A percentile compares a stretch with the other conserved stretches of the same genome.
Conservation (phyloP, 92 coral and sea anemone species). For the Palythoa caribaeorum region DNA sequence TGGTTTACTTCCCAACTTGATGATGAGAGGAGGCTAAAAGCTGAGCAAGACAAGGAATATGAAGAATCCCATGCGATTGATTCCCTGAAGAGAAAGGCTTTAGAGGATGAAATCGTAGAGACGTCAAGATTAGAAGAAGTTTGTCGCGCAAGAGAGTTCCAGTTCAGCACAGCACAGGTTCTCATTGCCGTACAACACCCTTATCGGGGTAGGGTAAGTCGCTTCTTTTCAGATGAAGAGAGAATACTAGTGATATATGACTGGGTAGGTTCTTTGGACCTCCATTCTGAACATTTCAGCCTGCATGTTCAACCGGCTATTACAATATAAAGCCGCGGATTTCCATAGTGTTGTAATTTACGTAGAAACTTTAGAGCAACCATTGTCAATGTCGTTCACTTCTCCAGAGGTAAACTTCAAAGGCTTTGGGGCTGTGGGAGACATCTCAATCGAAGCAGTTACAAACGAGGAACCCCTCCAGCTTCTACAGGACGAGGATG, state of each 20-base stretch:
- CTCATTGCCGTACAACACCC: conserved; percentile 30
- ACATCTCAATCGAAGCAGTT: not conserved
- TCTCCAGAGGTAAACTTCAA: conserved; percentile 46
- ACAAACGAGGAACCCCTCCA: conserved; percentile 14
- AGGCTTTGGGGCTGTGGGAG: conserved; percentile 37
- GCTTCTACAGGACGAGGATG: conserved; percentile 15
- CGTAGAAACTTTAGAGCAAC: conserved; percentile 30
- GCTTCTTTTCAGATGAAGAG: not conserved
- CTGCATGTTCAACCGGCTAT: conserved; percentile 4
- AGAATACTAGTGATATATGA: not conserved
- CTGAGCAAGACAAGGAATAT: conserved; percentile 42
- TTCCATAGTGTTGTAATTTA: conserved; percentile 32
- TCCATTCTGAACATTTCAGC: not conserved
- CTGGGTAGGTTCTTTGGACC: conserved; percentile 14
- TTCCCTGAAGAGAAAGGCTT: conserved; percentile 9
- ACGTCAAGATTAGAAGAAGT: not conserved
- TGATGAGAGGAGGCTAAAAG: conserved; percentile 23
- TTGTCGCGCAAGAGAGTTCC: not conserved
- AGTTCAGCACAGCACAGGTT: not conserved
- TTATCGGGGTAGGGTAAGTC: conserved; percentile 37
- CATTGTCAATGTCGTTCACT: conserved; percentile 9
- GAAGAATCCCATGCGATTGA: conserved; percentile 32
- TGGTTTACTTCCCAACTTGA: conserved; percentile 4
- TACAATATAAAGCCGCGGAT: conserved; percentile 14
- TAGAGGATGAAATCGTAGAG: conserved; percentile 3